These are phyloP conservation scores for Laticauda colubrina DNA, from an alignment of 2,113 vertebrate species.

Conservation along the genomic window DNA sequence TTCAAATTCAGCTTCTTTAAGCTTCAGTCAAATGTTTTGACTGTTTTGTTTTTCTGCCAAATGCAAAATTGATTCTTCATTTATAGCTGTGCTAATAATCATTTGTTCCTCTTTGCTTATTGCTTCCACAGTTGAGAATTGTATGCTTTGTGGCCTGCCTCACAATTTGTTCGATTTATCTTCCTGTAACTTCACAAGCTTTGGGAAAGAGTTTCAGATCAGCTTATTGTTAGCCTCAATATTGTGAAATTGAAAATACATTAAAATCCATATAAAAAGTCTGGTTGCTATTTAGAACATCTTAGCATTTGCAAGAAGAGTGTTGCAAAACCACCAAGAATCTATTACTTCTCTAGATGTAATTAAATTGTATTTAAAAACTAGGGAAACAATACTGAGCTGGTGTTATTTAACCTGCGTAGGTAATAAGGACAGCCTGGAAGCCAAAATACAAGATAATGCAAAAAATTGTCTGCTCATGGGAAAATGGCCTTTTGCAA, in stretches of 20 bases:
- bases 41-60: not conserved
- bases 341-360: not conserved
- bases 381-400: not conserved
- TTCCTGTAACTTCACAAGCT: not conserved
- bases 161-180: not conserved
- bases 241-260: not conserved
- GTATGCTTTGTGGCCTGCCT: not conserved
- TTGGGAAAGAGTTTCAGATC: not conserved
- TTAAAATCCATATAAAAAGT: not conserved
- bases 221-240: not conserved
- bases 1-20: not conserved
- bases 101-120: not conserved
- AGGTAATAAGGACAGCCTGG: not conserved
- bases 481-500: not conserved
- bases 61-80: not conserved
- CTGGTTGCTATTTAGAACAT: not conserved
- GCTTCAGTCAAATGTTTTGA: not conserved
- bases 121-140: not conserved
- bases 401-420: not conserved
- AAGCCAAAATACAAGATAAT: not conserved
- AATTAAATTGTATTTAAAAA: not conserved
- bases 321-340: not conserved
- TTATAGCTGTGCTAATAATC: not conserved
- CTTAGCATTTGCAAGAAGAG: not conserved
- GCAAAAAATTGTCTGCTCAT: not conserved